Percentiles rank a stretch among this genome's conserved stretches.
phyloP scores from a whole-genome alignment of 1,140 invertebrate genomes.

The Brachionus sp. region DNA sequence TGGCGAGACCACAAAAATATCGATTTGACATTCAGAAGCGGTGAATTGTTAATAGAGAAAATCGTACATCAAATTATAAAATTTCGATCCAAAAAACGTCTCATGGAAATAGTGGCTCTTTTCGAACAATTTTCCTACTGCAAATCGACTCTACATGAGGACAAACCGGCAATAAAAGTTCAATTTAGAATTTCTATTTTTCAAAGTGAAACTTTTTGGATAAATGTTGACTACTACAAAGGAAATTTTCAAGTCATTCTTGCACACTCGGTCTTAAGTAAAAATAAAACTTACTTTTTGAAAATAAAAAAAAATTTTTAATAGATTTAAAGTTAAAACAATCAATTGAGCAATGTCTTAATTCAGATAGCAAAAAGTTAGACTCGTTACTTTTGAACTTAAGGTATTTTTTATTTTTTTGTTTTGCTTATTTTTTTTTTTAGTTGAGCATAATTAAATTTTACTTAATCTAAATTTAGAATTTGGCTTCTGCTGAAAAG shows the following conservation, averaged over 20 bases:
- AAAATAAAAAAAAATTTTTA: background rate
- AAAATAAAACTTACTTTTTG: background rate
- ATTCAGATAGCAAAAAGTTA: slow-evolving; percentile 8
- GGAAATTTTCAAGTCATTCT: background rate
- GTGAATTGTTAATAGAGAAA: slow-evolving; percentile 37
- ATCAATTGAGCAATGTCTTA: slow-evolving; percentile 5
- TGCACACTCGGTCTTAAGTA: slow-evolving; percentile 29
- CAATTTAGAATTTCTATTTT: slow-evolving; percentile 15
- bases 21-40: slow-evolving; percentile 1
- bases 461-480: background rate
- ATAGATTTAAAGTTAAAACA: background rate
- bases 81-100: slow-evolving; percentile 26
- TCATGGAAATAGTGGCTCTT: background rate
- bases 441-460: background rate
- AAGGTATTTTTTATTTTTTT: too few relatives aligned
- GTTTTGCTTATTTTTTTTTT: too few relatives aligned
- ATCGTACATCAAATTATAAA: slow-evolving; percentile 28
- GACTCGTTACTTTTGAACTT: slow-evolving; percentile 2
- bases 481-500: slow-evolving; percentile 28
- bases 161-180: slow-evolving; percentile 22
- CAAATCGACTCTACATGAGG: background rate
- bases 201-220: slow-evolving; percentile 9
- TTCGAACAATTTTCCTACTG: slow-evolving; percentile 3
- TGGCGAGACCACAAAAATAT: slow-evolving; percentile 45
- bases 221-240: slow-evolving; percentile 29